Evolutionary conservation across 2,113 vertebrate species (phyloP).

Genomic region (Neolamprologus kungweensis): DNA sequence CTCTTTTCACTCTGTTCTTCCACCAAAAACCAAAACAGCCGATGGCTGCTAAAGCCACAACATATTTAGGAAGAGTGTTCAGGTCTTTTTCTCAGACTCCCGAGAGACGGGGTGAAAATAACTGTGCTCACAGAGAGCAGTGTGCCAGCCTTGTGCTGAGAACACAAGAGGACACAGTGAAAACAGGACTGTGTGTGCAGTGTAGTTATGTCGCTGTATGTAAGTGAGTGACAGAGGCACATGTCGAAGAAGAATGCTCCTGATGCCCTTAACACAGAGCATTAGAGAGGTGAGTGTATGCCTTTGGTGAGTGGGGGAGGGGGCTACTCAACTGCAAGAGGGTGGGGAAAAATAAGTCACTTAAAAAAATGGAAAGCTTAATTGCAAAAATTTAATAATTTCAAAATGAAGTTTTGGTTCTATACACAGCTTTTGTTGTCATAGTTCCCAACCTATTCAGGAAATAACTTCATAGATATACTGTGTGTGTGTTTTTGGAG

Average conservation of each 20-base stretch:
- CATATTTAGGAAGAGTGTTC: background rate
- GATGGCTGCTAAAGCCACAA: background rate
- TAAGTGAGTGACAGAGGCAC: slow-evolving; percentile 72
- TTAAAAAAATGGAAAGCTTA: background rate
- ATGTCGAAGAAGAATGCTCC: slow-evolving; percentile 54
- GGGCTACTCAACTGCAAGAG: background rate
- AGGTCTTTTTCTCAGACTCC: background rate
- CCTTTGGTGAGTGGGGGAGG: background rate
- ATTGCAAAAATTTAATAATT: background rate
- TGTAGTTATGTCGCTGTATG: background rate
- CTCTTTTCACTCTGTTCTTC: background rate
- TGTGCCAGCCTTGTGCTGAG: slow-evolving; percentile 1
- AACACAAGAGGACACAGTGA: slow-evolving; percentile 50
- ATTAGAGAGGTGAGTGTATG: background rate
- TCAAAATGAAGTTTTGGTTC: background rate
- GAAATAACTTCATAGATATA: background rate
- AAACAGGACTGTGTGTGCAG: slow-evolving; percentile 3
- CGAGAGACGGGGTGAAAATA: background rate
- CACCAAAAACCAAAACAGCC: background rate
- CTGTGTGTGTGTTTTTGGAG: background rate
- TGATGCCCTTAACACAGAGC: slow-evolving; percentile 51
- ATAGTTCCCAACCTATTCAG: background rate
- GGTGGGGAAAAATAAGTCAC: background rate
- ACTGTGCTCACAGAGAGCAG: background rate
- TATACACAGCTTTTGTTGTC: background rate